A percentile compares a stretch with the other conserved stretches of the same genome.
Evolutionary conservation across 1,140 invertebrate genomes (phyloP).

Genomic region (Cepaea nemoralis): DNA sequence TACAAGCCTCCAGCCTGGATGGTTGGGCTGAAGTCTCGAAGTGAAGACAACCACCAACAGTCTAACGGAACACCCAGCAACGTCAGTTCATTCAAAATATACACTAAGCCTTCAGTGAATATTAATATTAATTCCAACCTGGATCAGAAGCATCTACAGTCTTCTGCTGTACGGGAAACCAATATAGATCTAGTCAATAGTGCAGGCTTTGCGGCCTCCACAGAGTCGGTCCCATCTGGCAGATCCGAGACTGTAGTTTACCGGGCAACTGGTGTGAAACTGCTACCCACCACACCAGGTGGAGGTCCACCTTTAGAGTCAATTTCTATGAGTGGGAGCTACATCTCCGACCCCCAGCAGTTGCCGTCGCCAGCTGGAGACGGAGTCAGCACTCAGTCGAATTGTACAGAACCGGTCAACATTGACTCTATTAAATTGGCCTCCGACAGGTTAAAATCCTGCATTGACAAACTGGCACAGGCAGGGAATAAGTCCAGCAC

Average conservation of each 20-base stretch:
- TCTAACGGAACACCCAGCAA: constrained; percentile 32
- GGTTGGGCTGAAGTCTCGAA: constrained; percentile 5
- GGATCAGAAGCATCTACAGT: neutral
- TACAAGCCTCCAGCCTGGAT: constrained; percentile 37
- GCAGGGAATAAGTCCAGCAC: constrained; percentile 64
- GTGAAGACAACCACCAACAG: constrained; percentile 20
- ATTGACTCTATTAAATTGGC: constrained; percentile 60
- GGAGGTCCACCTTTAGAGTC: constrained; percentile 20
- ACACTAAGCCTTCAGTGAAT: constrained; percentile 36
- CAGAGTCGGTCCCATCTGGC: constrained; percentile 16
- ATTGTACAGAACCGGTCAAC: constrained; percentile 52
- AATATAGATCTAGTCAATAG: constrained; percentile 48
- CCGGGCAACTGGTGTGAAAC: constrained; percentile 15
- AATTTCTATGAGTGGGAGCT: constrained; percentile 47
- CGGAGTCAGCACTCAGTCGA: constrained; percentile 43
- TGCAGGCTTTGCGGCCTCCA: constrained; percentile 32
- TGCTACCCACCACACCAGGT: neutral
- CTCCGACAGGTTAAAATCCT: constrained; percentile 55
- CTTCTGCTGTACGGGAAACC: constrained; percentile 29
- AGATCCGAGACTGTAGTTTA: constrained; percentile 26
- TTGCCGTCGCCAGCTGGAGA: neutral
- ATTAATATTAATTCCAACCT: neutral
- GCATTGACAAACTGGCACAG: constrained; percentile 59
- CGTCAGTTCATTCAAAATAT: constrained; percentile 41
- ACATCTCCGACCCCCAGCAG: neutral